phyloP scores from a whole-genome alignment of 1,140 invertebrate species.

The Lordiphosa clarofinis region DNA sequence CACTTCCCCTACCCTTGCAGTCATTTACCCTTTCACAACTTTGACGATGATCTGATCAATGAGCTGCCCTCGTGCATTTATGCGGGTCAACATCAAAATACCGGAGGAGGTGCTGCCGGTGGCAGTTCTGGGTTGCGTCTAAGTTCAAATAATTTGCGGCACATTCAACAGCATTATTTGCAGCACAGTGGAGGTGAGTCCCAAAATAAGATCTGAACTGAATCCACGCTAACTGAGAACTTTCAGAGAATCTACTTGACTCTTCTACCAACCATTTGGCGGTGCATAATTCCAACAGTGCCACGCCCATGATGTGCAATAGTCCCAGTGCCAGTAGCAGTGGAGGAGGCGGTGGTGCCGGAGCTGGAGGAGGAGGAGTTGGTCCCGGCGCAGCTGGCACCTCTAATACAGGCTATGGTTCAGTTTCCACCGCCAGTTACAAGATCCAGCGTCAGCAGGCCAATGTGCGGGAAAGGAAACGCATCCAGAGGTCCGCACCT shows the following conservation, averaged over 20 bases:
- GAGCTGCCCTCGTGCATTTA: slow-evolving; percentile 79
- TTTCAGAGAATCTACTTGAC: slow-evolving; percentile 62
- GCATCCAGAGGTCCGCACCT: slow-evolving; percentile 96
- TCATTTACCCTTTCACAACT: slow-evolving; percentile 75
- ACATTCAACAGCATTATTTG: slow-evolving; percentile 78
- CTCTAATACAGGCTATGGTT: slow-evolving; percentile 37
- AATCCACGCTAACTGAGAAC: neutral
- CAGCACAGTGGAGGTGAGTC: slow-evolving; percentile 61
- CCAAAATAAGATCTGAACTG: neutral
- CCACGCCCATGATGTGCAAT: slow-evolving; percentile 64
- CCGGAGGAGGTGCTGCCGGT: slow-evolving; percentile 19
- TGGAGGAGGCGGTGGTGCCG: slow-evolving; percentile 34
- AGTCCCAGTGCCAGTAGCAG: slow-evolving; percentile 70
- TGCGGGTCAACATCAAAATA: slow-evolving; percentile 61
- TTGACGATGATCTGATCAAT: slow-evolving; percentile 77
- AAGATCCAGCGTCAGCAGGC: slow-evolving; percentile 93
- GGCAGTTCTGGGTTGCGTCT: slow-evolving; percentile 50
- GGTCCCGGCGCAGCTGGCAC: slow-evolving; percentile 19
- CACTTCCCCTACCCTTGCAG: slow-evolving; percentile 25
- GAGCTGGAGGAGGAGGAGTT: slow-evolving; percentile 15
- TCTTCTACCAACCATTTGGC: slow-evolving; percentile 61
- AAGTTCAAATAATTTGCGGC: slow-evolving; percentile 66
- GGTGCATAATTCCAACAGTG: slow-evolving; percentile 41
- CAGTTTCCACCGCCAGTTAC: slow-evolving; percentile 83
- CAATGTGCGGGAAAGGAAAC: slow-evolving; percentile 95